A percentile compares a stretch with the other conserved stretches of the same genome.
Evolutionary conservation across 2,113 vertebrate species (phyloP).

Genomic region (Strix aluco): DNA sequence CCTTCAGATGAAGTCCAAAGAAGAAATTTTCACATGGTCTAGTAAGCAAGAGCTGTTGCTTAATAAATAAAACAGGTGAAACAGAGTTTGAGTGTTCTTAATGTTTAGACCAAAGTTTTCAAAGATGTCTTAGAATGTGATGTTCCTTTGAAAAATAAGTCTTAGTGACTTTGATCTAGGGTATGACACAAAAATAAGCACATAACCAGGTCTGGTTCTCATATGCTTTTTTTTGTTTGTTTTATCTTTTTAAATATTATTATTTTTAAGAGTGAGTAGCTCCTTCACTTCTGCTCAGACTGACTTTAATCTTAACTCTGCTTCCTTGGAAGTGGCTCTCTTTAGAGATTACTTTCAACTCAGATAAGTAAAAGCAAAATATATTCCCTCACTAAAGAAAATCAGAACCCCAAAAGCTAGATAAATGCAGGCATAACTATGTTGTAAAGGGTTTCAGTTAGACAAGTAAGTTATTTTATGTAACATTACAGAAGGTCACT

Average conservation of each 20-base stretch:
- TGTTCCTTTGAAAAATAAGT: constrained; percentile 42
- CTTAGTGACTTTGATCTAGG: constrained; percentile 40
- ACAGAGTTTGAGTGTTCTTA: constrained; percentile 32
- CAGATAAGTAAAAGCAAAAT: background rate
- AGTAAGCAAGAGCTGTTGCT: background rate
- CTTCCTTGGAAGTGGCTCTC: background rate
- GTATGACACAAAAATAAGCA: constrained; percentile 22
- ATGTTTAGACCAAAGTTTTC: constrained; percentile 23
- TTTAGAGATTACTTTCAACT: background rate
- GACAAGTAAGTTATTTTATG: constrained; percentile 12
- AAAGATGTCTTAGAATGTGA: background rate
- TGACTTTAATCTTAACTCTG: constrained; percentile 40
- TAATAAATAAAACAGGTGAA: constrained; percentile 53
- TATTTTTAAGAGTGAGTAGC: background rate
- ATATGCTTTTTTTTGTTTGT: background rate
- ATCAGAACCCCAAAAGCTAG: background rate
- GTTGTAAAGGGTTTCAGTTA: constrained; percentile 1
- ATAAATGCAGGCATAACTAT: background rate
- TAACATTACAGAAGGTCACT: background rate
- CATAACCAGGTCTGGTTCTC: background rate
- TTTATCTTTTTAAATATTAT: background rate
- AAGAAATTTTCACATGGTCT: background rate
- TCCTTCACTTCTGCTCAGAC: background rate
- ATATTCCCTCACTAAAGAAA: background rate
- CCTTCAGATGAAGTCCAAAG: background rate